Conservation (phyloP, 2,888 invertebrate species). For the Caenorhabditis angaria region DNA sequence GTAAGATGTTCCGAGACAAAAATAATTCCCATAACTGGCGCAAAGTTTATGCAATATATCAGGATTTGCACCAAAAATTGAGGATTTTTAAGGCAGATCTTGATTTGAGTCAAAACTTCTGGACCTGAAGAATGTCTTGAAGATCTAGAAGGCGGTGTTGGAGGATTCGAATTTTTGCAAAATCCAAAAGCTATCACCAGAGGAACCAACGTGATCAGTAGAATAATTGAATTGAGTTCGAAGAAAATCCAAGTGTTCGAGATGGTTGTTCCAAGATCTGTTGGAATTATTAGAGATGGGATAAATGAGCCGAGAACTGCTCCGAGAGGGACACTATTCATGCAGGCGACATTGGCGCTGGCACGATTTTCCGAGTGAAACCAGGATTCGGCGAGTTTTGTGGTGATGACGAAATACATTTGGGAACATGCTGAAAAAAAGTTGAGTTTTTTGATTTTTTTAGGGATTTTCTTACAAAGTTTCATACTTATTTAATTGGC, state of each 20-base stretch:
- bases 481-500: no score
- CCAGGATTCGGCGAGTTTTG: constrained; percentile 68
- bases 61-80: constrained; percentile 32
- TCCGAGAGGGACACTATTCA: constrained; percentile 30
- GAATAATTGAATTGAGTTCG: constrained; percentile 22
- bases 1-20: constrained; percentile 29
- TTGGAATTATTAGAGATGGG: constrained; percentile 30
- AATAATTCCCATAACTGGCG: constrained; percentile 27
- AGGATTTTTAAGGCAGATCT: constrained; percentile 30
- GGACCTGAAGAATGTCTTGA: constrained; percentile 24
- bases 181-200: constrained; percentile 18
- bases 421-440: constrained; percentile 32
- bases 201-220: constrained; percentile 16
- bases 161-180: constrained; percentile 17
- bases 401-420: constrained; percentile 52
- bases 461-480: no score
- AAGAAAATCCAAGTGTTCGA: constrained; percentile 26
- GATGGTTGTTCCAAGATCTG: constrained; percentile 3
- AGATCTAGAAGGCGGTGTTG: constrained; percentile 27
- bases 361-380: constrained; percentile 65
- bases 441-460: no score
- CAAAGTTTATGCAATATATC: constrained; percentile 27
- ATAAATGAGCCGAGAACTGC: constrained; percentile 29
- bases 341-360: constrained; percentile 59
- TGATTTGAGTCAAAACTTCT: constrained; percentile 19